Conservation (phyloP, 2,113 vertebrate genomes). For the Sciurus niger region DNA sequence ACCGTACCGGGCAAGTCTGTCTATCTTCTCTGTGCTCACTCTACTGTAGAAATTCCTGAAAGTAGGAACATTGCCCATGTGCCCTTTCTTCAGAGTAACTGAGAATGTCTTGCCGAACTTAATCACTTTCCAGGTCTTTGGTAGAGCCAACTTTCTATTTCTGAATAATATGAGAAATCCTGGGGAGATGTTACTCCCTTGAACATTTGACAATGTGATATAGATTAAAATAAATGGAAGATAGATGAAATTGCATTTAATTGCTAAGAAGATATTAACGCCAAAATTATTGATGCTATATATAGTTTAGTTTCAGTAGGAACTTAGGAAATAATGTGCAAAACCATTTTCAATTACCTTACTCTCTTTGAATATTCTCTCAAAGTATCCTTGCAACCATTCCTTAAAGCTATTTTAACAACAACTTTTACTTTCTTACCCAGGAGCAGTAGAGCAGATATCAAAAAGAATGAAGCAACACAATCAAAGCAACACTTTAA, state of each 20-base stretch:
- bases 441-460: neutral
- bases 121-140: neutral
- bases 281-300: neutral
- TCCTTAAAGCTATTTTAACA: neutral
- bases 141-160: neutral
- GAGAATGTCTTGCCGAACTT: neutral
- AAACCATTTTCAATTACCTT: neutral
- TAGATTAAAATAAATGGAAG: neutral
- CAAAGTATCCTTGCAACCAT: neutral
- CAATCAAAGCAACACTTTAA: neutral
- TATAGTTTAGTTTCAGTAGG: neutral
- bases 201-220: neutral
- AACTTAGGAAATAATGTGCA: neutral
- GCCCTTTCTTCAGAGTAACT: slow-evolving; percentile 6
- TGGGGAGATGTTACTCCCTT: neutral
- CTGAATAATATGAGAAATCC: neutral
- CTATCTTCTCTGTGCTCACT: neutral
- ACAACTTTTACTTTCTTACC: slow-evolving; percentile 1
- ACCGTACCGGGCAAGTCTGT: accelerated
- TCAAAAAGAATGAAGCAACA: neutral
- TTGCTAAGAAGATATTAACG: neutral
- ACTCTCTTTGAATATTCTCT: neutral
- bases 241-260: neutral
- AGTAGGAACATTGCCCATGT: neutral
- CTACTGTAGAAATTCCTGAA: neutral